These are phyloP conservation scores for Plemyria rubiginata DNA, from an alignment of 2,888 invertebrate genomes.

Conservation along the genomic window DNA sequence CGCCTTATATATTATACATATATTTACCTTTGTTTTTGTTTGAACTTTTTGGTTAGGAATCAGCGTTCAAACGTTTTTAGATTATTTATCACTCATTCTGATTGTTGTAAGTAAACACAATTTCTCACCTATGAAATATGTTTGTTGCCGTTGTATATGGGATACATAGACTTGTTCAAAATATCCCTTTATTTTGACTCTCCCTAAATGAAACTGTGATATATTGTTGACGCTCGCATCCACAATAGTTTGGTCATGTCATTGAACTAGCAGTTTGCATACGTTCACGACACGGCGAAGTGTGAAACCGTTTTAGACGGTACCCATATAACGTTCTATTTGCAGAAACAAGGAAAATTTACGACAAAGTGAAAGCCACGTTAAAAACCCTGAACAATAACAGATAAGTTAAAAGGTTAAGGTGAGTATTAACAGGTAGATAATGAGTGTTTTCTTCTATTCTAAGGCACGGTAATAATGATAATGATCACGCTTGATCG, in stretches of 20 bases:
- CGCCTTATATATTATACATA: no score
- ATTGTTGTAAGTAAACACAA: no score
- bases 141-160: no score
- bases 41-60: no score
- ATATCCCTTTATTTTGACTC: neutral
- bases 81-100: no score
- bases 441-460: constrained; percentile 25
- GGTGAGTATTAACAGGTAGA: neutral
- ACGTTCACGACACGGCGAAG: constrained; percentile 7
- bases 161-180: neutral
- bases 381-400: constrained; percentile 15
- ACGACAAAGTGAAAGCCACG: constrained; percentile 23
- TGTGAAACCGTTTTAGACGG: constrained; percentile 24
- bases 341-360: constrained; percentile 21
- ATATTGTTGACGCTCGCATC: constrained; percentile 17
- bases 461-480: constrained; percentile 32
- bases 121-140: no score
- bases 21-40: no score
- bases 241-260: constrained; percentile 26
- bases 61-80: no score
- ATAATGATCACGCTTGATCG: constrained; percentile 39
- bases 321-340: constrained; percentile 23
- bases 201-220: constrained; percentile 24
- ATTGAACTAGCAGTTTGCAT: constrained; percentile 28
- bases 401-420: constrained; percentile 29